These are phyloP conservation scores for Anthopleura xanthogrammica DNA, from an alignment of 92 coral and sea anemone species.

Conservation along the genomic window DNA sequence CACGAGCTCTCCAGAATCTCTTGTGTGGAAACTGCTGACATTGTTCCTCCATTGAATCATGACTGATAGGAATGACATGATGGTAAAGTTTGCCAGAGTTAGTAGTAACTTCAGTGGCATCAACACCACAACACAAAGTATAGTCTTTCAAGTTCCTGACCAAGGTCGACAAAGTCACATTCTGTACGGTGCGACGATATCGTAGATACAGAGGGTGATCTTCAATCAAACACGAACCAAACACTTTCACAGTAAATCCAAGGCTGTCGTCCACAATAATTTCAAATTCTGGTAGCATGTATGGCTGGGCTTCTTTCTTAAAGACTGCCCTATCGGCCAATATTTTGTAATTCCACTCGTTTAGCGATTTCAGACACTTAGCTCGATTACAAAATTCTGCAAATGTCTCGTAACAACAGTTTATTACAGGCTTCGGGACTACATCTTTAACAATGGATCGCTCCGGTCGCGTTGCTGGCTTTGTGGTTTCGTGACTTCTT, in stretches of 20 bases:
- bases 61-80: conserved; percentile 53
- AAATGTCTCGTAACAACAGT: conserved; percentile 44
- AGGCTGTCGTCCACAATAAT: conserved; percentile 57
- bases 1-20: conserved; percentile 27
- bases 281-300: conserved; percentile 51
- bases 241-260: conserved; percentile 55
- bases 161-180: conserved; percentile 43
- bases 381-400: conserved; percentile 49
- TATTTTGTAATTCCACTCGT: conserved; percentile 47
- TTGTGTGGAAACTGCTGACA: conserved; percentile 47
- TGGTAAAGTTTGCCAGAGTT: conserved; percentile 51
- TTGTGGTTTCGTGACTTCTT: conserved; percentile 43
- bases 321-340: conserved; percentile 31
- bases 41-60: conserved; percentile 29
- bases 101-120: conserved; percentile 23
- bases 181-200: conserved; percentile 32
- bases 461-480: conserved; percentile 8
- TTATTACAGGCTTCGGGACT: conserved; percentile 29
- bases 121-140: conserved; percentile 41
- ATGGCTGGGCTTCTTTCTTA: conserved; percentile 39
- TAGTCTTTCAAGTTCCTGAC: conserved; percentile 39
- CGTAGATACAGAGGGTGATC: conserved; percentile 42
- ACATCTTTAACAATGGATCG: conserved; percentile 46
- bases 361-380: conserved; percentile 36
- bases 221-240: conserved; percentile 43